Evolutionary conservation across 2,113 vertebrate genomes (phyloP).

Genomic region (Herpailurus yagouaroundi): DNA sequence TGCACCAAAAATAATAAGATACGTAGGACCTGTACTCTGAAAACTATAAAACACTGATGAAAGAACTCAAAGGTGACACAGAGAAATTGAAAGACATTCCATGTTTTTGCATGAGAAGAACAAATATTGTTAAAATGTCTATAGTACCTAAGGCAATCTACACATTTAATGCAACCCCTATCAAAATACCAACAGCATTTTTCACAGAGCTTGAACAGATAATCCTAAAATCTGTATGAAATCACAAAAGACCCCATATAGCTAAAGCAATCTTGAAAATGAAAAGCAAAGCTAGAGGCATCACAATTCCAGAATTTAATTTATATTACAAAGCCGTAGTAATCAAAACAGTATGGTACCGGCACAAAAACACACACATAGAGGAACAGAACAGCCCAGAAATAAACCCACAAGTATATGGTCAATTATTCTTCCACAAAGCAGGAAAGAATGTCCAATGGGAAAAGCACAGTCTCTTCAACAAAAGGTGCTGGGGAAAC

Average conservation of each 20-base stretch:
- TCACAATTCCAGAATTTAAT: not conserved
- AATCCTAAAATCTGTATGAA: not conserved
- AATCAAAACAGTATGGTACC: not conserved
- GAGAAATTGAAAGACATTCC: not conserved
- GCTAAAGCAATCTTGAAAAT: not conserved
- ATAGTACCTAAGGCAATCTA: not conserved
- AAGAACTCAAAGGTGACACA: not conserved
- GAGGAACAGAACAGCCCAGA: not conserved
- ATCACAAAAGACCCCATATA: not conserved
- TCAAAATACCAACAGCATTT: not conserved
- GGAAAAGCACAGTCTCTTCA: not conserved
- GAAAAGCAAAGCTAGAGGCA: not conserved
- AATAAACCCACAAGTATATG: not conserved
- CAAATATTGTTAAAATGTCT: not conserved
- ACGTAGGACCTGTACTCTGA: not conserved
- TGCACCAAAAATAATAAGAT: not conserved
- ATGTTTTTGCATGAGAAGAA: not conserved
- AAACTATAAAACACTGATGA: not conserved
- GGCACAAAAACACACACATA: not conserved
- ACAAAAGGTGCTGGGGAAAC: no score
- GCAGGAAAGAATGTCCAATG: not conserved
- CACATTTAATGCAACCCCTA: not conserved
- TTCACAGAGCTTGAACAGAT: not conserved
- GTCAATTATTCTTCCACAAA: not conserved
- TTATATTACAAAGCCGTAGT: not conserved